phyloP scores from a whole-genome alignment of 2,888 invertebrate species.

The Patella ulyssiponensis region DNA sequence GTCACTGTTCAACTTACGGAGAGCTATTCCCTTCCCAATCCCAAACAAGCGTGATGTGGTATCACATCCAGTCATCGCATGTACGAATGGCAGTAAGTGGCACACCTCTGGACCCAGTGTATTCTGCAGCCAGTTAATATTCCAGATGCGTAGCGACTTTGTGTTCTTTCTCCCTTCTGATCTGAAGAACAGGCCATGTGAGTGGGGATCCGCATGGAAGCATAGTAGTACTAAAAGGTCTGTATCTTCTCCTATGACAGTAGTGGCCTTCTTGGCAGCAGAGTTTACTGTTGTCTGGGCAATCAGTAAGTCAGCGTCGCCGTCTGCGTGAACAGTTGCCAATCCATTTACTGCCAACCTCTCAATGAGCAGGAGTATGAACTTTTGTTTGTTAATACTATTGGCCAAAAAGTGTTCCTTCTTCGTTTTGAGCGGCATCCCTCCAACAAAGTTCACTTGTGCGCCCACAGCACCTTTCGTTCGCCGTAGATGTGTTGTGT shows the following conservation, averaged over 20 bases:
- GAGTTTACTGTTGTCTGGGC: constrained; percentile 38
- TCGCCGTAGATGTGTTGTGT: constrained; percentile 33
- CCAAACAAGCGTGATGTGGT: constrained; percentile 39
- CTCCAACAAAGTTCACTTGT: constrained; percentile 36
- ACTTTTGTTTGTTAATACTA: constrained; percentile 46
- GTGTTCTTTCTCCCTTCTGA: constrained; percentile 4
- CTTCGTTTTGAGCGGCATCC: constrained; percentile 22
- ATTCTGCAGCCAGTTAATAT: background rate
- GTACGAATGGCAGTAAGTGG: constrained; percentile 25
- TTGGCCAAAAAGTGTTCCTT: constrained; percentile 49
- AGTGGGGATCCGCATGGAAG: constrained; percentile 14
- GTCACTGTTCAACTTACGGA: constrained; percentile 19
- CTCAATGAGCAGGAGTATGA: constrained; percentile 39
- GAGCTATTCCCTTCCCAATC: constrained; percentile 27
- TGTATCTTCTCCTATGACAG: constrained; percentile 39
- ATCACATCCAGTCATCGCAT: constrained; percentile 35
- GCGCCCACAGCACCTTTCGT: constrained; percentile 25
- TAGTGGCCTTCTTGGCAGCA: constrained; percentile 23
- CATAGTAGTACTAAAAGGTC: constrained; percentile 39
- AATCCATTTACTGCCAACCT: constrained; percentile 27
- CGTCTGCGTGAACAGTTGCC: constrained; percentile 36
- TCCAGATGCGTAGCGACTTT: background rate
- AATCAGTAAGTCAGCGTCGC: constrained; percentile 52
- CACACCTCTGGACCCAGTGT: constrained; percentile 24
- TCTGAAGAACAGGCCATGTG: constrained; percentile 17